These are phyloP conservation scores for Phyllostomus hastatus DNA, from an alignment of 2,113 vertebrate species.

Conservation along the genomic window DNA sequence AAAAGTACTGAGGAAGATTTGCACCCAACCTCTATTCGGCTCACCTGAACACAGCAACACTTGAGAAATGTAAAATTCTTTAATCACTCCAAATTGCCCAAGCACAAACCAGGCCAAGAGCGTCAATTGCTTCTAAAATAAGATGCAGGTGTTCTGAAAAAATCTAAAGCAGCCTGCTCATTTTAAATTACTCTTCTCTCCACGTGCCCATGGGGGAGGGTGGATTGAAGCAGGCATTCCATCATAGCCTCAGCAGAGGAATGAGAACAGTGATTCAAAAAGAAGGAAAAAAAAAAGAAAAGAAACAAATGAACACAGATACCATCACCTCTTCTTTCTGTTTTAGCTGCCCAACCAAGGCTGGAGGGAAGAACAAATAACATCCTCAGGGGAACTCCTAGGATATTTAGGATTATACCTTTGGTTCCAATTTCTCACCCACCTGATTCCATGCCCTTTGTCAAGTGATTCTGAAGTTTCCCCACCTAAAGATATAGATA, in stretches of 20 bases:
- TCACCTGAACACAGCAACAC: constrained; percentile 67
- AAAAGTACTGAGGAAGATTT: constrained; percentile 47
- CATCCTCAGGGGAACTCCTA: not conserved
- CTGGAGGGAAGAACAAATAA: not conserved
- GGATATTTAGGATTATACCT: not conserved
- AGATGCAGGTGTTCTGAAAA: constrained; percentile 78
- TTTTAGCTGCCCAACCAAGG: not conserved
- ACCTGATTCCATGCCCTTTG: not conserved
- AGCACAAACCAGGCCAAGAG: constrained; percentile 67
- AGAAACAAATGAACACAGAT: not conserved
- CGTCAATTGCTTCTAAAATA: constrained; percentile 78
- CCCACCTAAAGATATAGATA: not conserved
- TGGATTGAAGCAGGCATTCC: not conserved
- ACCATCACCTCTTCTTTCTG: not conserved
- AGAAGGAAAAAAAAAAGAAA: not conserved
- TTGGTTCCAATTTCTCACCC: not conserved
- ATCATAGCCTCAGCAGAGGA: not conserved
- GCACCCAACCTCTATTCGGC: constrained; percentile 40
- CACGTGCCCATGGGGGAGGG: not conserved
- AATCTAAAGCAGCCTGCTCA: constrained; percentile 68
- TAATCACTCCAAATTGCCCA: constrained; percentile 74
- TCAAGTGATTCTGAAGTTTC: not conserved
- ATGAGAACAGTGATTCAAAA: not conserved
- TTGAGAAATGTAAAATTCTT: constrained; percentile 69
- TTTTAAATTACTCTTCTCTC: constrained; percentile 70